Base-by-base conservation (phyloP, 2,797 vertebrate species). In the Phrynocephalus vlangalii region DNA sequence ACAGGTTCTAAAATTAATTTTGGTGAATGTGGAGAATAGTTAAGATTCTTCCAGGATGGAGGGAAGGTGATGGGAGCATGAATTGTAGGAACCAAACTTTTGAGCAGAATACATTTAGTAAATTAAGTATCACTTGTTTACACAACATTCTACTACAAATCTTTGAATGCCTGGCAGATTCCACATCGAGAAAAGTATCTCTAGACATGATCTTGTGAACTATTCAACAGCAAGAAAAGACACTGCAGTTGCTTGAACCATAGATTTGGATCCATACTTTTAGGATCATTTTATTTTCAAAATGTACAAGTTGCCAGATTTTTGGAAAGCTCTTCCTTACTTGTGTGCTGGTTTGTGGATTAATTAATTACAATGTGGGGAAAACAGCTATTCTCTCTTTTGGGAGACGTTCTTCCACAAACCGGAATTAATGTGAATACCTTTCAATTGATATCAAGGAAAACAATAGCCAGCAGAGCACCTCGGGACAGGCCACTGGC, bases 321-420 rank as follows among this genome's bases (percentile, higher is more conserved):
- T 2, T 3, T 9, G n/a, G 33, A 44, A 82, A 3, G 33, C 44
- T 76, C 73, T 33, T 4, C 22, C 60, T 60, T 26, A 68, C 11
- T n/a, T 52, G 7, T 72, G 5, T 52, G 15, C 2, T 3, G 8
- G 2, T 63, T 3, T 83, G 5, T 78, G 52, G 44, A 72, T 60
- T 71, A 84, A 90, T 11, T 66, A 87, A 83, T 78, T 90, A 44
- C 71, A 13, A 3, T 68, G 20, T n/a, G 5, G 88, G 3, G 20
- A 6, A 75, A 52, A 22, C 18, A 70, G 1, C 0, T 2, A 85
- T 80, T 90, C 85, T 38, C 86, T 24, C 66, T 0, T 66, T 70
- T 87, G 3, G 44, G 87, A 87, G 60, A 76, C 7, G 22, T 88
- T 56, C 52, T 11, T 87, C 6, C 1, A 86, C 60, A 88, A 48